Evolutionary conservation across 2,113 vertebrate species (phyloP).

Genomic region (Marcusenius ussheri): DNA sequence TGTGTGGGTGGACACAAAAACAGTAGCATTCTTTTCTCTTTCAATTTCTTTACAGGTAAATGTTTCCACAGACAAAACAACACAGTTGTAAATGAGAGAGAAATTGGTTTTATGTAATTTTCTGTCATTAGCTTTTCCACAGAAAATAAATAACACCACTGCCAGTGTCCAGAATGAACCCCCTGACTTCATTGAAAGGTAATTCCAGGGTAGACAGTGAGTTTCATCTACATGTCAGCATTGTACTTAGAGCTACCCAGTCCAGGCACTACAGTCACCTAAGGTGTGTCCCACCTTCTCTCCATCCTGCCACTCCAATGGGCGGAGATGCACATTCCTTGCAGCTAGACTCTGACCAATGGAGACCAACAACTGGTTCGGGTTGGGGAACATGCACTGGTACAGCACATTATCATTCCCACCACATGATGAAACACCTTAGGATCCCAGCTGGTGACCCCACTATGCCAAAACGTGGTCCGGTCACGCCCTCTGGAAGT

Average conservation of each 20-base stretch:
- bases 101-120: constrained; percentile 1
- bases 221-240: neutral
- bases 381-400: neutral
- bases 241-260: neutral
- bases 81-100: neutral
- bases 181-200: neutral
- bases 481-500: neutral
- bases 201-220: neutral
- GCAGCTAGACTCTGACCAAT: neutral
- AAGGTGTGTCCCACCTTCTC: neutral
- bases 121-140: constrained; percentile 5
- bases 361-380: neutral
- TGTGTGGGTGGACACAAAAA: neutral
- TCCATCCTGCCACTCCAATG: neutral
- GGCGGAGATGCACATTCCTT: neutral
- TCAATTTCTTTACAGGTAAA: neutral
- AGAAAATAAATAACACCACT: neutral
- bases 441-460: neutral
- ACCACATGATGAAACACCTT: neutral
- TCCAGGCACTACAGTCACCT: neutral
- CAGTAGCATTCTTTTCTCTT: neutral
- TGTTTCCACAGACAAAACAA: constrained; percentile 2
- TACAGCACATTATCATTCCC: neutral
- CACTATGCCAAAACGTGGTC: neutral
- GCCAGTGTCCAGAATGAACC: neutral